phyloP scores from a whole-genome alignment of 1,140 invertebrate species.

The Telenomus remus region DNA sequence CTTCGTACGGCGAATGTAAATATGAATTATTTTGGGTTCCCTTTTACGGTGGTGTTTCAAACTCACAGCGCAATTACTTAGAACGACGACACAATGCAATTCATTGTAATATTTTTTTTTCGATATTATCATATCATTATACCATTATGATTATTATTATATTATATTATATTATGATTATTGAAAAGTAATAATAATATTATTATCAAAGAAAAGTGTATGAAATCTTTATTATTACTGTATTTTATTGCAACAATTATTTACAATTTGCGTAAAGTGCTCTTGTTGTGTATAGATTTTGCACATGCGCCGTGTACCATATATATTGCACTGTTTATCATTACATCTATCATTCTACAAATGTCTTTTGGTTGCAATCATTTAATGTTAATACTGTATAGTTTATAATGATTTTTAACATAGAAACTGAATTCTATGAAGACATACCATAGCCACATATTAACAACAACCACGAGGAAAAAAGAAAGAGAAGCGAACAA shows the following conservation, averaged over 20 bases:
- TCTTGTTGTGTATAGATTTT: conserved; percentile 68
- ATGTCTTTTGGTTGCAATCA: conserved; percentile 64
- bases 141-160: background rate
- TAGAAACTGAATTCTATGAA: conserved; percentile 57
- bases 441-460: conserved; percentile 65
- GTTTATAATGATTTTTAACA: conserved; percentile 69
- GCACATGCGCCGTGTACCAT: conserved; percentile 63
- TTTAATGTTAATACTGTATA: conserved; percentile 72
- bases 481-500: conserved; percentile 44
- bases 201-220: conserved; percentile 20
- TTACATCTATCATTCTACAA: conserved; percentile 58
- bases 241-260: conserved; percentile 40
- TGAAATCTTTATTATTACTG: conserved; percentile 33
- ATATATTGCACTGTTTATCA: conserved; percentile 61
- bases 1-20: background rate
- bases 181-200: conserved; percentile 20
- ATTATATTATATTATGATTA: conserved; percentile 15
- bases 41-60: no score
- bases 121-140: no score
- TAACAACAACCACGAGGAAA: conserved; percentile 51
- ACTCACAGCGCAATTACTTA: no score
- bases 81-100: no score
- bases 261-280: conserved; percentile 46
- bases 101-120: no score
- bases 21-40: no score